phyloP scores from a whole-genome alignment of 1,140 invertebrate species.

The Reticulitermes speratus region DNA sequence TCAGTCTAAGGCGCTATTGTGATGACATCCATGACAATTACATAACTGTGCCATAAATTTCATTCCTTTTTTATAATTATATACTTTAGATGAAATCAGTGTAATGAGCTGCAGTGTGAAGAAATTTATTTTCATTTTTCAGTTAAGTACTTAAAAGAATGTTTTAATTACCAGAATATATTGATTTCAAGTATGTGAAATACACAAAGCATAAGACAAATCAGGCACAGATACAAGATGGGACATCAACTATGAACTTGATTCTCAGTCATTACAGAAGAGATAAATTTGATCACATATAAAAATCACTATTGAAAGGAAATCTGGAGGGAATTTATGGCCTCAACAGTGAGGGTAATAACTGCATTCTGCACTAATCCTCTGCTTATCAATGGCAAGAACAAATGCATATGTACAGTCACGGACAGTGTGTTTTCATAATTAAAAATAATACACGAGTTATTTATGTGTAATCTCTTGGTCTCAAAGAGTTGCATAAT shows the following conservation, averaged over 20 bases:
- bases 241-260: not conserved
- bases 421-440: not conserved
- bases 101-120: not conserved
- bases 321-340: not conserved
- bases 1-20: too few relatives aligned
- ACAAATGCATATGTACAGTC: not conserved
- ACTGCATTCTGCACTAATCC: not conserved
- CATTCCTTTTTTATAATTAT: too few relatives aligned
- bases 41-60: too few relatives aligned
- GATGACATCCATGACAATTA: too few relatives aligned
- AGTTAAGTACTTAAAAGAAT: not conserved
- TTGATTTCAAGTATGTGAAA: not conserved
- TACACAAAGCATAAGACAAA: not conserved
- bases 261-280: not conserved
- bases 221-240: not conserved
- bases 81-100: not conserved
- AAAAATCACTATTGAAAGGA: not conserved
- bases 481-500: too few relatives aligned
- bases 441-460: too few relatives aligned
- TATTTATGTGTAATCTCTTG: too few relatives aligned
- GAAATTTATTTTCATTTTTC: not conserved
- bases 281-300: not conserved
- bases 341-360: not conserved
- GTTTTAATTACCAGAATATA: not conserved
- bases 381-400: not conserved